These are phyloP conservation scores for Chelonus formosanus DNA, from an alignment of 2,888 invertebrate species.

Conservation along the genomic window DNA sequence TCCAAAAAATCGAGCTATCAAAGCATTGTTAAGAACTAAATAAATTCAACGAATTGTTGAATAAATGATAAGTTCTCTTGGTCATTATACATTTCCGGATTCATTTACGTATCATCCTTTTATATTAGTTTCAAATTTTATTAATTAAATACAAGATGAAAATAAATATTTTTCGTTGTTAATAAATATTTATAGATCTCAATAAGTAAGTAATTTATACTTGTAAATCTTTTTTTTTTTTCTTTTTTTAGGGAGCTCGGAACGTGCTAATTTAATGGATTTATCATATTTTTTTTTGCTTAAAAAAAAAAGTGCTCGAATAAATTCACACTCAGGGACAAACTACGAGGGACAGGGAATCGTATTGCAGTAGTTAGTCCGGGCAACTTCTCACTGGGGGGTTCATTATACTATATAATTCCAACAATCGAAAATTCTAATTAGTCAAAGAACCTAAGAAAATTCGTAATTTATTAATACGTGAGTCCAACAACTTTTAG, in stretches of 20 bases:
- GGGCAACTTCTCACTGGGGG: slow-evolving; percentile 9
- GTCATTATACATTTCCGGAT: too few relatives aligned
- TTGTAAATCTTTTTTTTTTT: background rate
- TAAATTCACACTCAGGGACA: slow-evolving; percentile 24
- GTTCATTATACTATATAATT: slow-evolving; percentile 32
- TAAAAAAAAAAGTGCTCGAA: slow-evolving; percentile 22
- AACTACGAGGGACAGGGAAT: slow-evolving; percentile 7
- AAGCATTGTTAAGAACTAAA: too few relatives aligned
- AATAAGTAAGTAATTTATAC: too few relatives aligned
- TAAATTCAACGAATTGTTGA: too few relatives aligned
- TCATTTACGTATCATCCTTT: too few relatives aligned
- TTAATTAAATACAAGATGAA: too few relatives aligned
- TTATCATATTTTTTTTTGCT: slow-evolving; percentile 8
- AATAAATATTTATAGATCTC: too few relatives aligned
- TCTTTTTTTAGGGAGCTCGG: background rate
- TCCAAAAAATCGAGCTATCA: too few relatives aligned
- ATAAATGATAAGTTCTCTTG: too few relatives aligned
- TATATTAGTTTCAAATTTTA: too few relatives aligned
- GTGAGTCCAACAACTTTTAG: too few relatives aligned
- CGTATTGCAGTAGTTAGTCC: slow-evolving; percentile 23
- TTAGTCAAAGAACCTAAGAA: slow-evolving; percentile 15
- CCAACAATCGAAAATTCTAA: slow-evolving; percentile 26
- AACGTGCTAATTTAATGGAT: slow-evolving; percentile 11
- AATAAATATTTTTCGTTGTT: too few relatives aligned
- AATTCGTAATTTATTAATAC: slow-evolving; percentile 23